Evolutionary conservation across 1,140 invertebrate genomes (phyloP), one percentile per base, ranked within the genome.

Genomic region (Penaeus vannamei): DNA sequence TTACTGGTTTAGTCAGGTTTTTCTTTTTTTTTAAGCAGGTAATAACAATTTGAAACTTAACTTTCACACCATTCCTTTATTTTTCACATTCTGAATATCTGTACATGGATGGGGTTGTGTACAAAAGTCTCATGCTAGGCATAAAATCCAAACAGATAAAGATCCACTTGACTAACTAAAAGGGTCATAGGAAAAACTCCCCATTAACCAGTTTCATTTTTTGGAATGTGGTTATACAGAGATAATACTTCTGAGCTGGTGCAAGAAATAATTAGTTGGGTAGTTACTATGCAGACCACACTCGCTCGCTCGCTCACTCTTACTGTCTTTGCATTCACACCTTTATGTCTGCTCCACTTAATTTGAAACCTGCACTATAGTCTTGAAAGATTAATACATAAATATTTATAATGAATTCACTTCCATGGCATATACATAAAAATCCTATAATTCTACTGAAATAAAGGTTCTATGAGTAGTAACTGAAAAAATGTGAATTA

Each of bases 11-110:
- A 89, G 87, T 84, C 36, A 62, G 81, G 66, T 36, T 42, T 42
- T 42, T 42, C 32, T 72, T 46, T 76, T 36, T 29, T 22, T 53
- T 42, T 19, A 61, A 84, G 60, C 61, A 80, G 87, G 69, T 26
- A 90, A 86, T 86, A 46, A 90, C 79, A 86, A 86, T 72, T 61
- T 76, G 62, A 89, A 80, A 81, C 53, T 85, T 81, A 83, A 90
- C 84, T 81, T 90, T 80, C 88, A 90, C 80, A 79, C 88, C 88
- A 90, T 83, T 90, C 88, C 88, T 90, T 90, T 90, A 90, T 90
- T 90, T 32, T 90, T 90, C 84, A 82, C 32, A 42, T 46, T 90
- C 53, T 85, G 84, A 85, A 81, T 89, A 89, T 77, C 87, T 89
- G 87, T 89, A 89, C 87, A 89, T 88, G 87, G 87, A 89, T 89